Percentiles rank a stretch among this genome's conserved stretches.
Conservation (phyloP, 2,113 vertebrate genomes). For the Ranitomeya imitator region DNA sequence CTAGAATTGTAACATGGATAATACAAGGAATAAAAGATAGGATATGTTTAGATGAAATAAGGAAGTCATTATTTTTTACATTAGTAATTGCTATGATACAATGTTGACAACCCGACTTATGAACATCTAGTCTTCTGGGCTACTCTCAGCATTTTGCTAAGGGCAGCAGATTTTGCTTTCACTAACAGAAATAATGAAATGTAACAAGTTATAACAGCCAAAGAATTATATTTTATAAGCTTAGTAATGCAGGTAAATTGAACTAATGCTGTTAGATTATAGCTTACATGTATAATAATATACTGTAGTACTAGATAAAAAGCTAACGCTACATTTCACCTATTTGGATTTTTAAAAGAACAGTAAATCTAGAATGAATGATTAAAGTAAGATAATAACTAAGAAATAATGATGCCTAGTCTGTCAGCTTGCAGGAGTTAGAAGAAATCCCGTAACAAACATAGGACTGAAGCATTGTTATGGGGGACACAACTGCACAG, state of each 20-base stretch:
- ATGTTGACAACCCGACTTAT: background rate
- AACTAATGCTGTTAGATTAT: background rate
- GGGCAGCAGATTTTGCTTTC: background rate
- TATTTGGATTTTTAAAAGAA: no score
- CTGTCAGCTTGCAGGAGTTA: no score
- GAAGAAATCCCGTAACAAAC: no score
- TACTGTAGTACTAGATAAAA: background rate
- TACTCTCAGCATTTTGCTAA: background rate
- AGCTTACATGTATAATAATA: background rate
- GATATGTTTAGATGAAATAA: background rate
- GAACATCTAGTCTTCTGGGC: background rate
- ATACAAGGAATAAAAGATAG: background rate
- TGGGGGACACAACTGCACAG: no score
- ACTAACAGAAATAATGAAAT: background rate
- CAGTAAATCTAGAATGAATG: no score
- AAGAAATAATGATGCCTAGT: no score
- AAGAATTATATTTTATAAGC: conserved; percentile 14
- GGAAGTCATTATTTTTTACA: background rate
- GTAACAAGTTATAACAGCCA: background rate
- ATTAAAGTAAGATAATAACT: no score
- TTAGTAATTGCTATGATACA: background rate
- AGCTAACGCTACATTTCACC: no score
- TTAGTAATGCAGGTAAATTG: background rate
- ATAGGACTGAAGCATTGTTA: no score
- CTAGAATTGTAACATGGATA: background rate